phyloP scores from a whole-genome alignment of 1,140 invertebrate species.

The Bicyclus anynana region DNA sequence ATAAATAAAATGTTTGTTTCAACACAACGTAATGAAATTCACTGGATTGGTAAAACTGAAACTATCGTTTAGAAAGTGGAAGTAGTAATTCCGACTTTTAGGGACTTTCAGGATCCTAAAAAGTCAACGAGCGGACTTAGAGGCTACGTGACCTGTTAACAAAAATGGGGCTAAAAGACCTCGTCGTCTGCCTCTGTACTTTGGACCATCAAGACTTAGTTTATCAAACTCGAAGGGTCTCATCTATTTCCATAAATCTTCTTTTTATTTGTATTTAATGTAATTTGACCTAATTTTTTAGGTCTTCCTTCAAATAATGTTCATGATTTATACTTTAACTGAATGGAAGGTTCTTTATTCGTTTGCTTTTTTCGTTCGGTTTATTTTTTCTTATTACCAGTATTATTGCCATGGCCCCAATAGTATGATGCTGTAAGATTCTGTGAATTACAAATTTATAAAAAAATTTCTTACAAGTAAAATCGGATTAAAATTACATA shows the following conservation, averaged over 20 bases:
- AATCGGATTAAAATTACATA: too few relatives aligned
- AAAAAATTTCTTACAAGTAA: too few relatives aligned
- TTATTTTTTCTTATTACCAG: too few relatives aligned
- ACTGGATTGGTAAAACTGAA: not conserved
- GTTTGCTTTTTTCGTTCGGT: too few relatives aligned
- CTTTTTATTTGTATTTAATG: too few relatives aligned
- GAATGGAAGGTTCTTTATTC: too few relatives aligned
- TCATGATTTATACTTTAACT: too few relatives aligned
- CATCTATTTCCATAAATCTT: not conserved
- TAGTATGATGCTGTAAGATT: too few relatives aligned
- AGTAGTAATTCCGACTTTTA: not conserved
- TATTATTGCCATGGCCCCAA: too few relatives aligned
- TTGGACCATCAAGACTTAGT: not conserved
- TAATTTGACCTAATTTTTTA: not conserved
- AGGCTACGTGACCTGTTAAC: slow-evolving; percentile 1
- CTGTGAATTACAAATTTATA: too few relatives aligned
- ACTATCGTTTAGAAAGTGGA: not conserved
- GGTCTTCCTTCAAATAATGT: too few relatives aligned
- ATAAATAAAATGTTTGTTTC: not conserved
- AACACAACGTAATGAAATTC: not conserved
- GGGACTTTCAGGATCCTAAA: not conserved
- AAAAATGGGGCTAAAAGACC: too few relatives aligned
- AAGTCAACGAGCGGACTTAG: not conserved
- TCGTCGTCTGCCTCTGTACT: not conserved
- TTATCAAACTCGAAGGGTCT: not conserved